A percentile compares a stretch with the other conserved stretches of the same genome.
These are phyloP conservation scores for Tenthredo mesomela DNA, from an alignment of 2,888 invertebrate species.

Conservation along the genomic window DNA sequence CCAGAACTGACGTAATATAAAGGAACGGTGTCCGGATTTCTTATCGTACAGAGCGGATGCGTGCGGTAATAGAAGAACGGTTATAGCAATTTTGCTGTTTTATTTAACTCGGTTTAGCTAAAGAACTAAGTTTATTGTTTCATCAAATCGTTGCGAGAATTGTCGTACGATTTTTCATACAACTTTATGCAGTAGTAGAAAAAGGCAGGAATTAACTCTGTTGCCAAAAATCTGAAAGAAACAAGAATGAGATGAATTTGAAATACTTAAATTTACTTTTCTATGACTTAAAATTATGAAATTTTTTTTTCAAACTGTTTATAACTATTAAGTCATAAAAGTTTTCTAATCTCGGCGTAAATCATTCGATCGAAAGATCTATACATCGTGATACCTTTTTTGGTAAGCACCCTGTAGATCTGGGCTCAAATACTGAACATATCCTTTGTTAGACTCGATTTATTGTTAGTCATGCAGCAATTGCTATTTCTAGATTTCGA, in stretches of 20 bases:
- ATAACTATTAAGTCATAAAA: background rate
- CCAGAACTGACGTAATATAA: background rate
- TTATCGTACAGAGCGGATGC: background rate
- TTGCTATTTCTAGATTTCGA: slow-evolving; percentile 41
- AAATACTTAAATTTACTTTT: background rate
- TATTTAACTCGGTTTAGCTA: background rate
- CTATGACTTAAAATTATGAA: background rate
- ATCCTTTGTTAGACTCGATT: slow-evolving; percentile 25
- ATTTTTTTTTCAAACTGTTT: background rate
- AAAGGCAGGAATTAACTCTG: background rate
- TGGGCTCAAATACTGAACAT: background rate
- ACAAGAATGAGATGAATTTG: too few species aligned
- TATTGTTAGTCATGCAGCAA: slow-evolving; percentile 36
- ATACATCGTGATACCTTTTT: background rate
- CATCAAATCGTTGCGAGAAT: background rate
- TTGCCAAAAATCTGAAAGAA: background rate
- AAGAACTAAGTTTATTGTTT: background rate
- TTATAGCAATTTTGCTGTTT: background rate
- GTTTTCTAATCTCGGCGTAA: background rate
- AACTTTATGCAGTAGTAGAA: background rate
- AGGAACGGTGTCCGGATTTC: background rate
- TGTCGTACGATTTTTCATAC: background rate
- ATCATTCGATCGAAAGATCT: background rate
- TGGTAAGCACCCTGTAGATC: slow-evolving; percentile 6
- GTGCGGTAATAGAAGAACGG: slow-evolving; percentile 4